Percentiles rank a stretch among this genome's conserved stretches.
phyloP scores from a whole-genome alignment of 2,113 vertebrate species.

The Maccullochella peelii region DNA sequence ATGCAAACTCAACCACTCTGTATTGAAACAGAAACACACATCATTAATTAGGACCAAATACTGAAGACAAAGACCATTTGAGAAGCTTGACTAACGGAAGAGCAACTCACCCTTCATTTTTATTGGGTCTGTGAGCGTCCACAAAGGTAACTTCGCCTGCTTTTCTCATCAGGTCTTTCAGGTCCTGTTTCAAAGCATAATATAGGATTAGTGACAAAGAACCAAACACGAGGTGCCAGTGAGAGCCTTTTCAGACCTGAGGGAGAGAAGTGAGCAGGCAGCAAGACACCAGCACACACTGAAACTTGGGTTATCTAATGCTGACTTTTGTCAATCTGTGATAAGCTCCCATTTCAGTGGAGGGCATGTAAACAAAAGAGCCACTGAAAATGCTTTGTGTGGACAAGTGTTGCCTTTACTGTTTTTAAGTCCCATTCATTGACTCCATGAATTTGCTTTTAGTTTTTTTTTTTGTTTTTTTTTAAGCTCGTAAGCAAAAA shows the following conservation, averaged over 20 bases:
- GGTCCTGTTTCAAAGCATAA: constrained; percentile 86
- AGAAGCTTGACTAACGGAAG: fast-evolving
- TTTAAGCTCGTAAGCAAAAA: constrained; percentile 14
- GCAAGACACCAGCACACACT: constrained; percentile 67
- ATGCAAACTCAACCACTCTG: constrained; percentile 94
- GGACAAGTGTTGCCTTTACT: constrained; percentile 39
- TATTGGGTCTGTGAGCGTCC: constrained; percentile 93
- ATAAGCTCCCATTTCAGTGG: constrained; percentile 56
- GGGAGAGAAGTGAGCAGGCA: constrained; percentile 67
- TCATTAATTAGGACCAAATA: not conserved
- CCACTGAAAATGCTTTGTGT: constrained; percentile 44
- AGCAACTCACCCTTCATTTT: constrained; percentile 90
- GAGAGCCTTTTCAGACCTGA: constrained; percentile 72
- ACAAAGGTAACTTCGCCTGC: constrained; percentile 95
- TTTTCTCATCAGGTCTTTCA: constrained; percentile 96
- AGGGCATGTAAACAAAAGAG: constrained; percentile 62
- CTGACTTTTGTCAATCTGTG: constrained; percentile 55
- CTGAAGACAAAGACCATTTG: fast-evolving
- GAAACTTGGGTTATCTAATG: constrained; percentile 51
- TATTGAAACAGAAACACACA: not conserved
- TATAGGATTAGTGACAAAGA: constrained; percentile 36
- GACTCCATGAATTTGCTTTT: constrained; percentile 1
- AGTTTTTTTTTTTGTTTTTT: not conserved
- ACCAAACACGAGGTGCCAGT: not conserved
- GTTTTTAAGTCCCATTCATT: constrained; percentile 20